phyloP scores from a whole-genome alignment of 2,888 invertebrate genomes.

The Caenorhabditis doughertyi region DNA sequence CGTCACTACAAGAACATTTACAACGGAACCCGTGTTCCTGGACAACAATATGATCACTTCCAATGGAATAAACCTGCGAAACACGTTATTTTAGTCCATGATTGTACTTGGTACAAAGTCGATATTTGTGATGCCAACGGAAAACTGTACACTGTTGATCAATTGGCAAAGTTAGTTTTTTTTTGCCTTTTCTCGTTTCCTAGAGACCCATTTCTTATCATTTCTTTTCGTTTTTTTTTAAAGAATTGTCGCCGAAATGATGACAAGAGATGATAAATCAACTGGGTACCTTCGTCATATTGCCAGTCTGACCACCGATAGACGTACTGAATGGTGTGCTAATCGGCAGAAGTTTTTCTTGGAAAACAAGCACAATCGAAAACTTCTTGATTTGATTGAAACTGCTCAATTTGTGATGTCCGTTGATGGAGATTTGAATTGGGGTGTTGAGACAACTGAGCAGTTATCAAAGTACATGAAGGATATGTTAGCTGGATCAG shows the following conservation, averaged over 20 bases:
- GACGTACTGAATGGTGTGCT: slow-evolving; percentile 71
- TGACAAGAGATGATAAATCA: slow-evolving; percentile 68
- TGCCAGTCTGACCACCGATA: slow-evolving; percentile 54
- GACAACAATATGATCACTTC: slow-evolving; percentile 69
- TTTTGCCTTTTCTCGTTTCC: no score
- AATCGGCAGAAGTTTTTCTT: slow-evolving; percentile 78
- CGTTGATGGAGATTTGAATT: slow-evolving; percentile 72
- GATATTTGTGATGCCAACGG: slow-evolving; percentile 71
- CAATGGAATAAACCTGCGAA: slow-evolving; percentile 68
- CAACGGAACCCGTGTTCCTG: slow-evolving; percentile 73
- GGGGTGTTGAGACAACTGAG: slow-evolving; percentile 72
- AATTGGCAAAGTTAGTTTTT: slow-evolving; percentile 74
- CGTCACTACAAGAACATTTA: slow-evolving; percentile 79
- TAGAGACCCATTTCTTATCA: neutral
- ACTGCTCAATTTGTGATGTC: slow-evolving; percentile 73
- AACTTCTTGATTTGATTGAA: slow-evolving; percentile 76
- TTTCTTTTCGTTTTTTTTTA: slow-evolving; percentile 25
- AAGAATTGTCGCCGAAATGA: slow-evolving; percentile 77
- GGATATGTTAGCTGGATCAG: slow-evolving; percentile 76
- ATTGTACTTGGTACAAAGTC: slow-evolving; percentile 76
- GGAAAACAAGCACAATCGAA: slow-evolving; percentile 69
- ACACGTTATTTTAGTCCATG: slow-evolving; percentile 70
- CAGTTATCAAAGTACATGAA: slow-evolving; percentile 71
- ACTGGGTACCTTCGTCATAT: slow-evolving; percentile 50
- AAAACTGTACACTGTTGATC: slow-evolving; percentile 67